phyloP scores from a whole-genome alignment of 1,140 invertebrate species.

The Pygmarrhopalites habei region DNA sequence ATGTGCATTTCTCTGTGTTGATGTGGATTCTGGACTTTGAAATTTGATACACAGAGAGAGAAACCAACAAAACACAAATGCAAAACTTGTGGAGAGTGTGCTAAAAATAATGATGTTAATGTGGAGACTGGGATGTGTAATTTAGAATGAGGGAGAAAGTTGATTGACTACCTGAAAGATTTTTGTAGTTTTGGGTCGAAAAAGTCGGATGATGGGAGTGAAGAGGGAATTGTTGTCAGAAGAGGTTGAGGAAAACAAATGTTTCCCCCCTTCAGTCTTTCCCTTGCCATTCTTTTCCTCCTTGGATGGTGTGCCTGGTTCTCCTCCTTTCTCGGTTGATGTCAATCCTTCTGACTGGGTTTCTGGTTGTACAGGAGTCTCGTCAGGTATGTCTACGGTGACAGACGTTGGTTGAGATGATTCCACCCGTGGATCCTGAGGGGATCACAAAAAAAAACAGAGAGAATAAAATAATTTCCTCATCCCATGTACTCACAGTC shows the following conservation, averaged over 20 bases:
- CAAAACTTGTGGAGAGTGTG: too few species aligned
- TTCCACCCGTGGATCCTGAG: background rate
- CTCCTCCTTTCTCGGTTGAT: background rate
- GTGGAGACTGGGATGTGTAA: too few species aligned
- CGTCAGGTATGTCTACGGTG: conserved; percentile 9
- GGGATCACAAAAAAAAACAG: background rate
- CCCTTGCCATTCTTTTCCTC: background rate
- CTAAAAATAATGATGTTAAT: too few species aligned
- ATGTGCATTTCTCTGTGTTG: too few species aligned
- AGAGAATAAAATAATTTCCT: background rate
- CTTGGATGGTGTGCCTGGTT: background rate
- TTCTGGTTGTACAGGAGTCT: background rate
- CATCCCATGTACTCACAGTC: background rate
- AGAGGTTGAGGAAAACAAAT: too few species aligned
- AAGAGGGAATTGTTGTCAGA: conserved; percentile 1
- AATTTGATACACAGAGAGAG: too few species aligned
- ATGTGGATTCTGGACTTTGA: too few species aligned
- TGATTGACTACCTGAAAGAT: too few species aligned
- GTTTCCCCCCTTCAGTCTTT: background rate
- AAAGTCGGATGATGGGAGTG: conserved; percentile 6
- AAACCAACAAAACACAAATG: too few species aligned
- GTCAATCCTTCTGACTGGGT: background rate
- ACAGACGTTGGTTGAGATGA: conserved; percentile 1
- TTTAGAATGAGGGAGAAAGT: too few species aligned
- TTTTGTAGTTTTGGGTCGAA: conserved; percentile 4